Evolutionary conservation across 2,113 vertebrate genomes (phyloP), one percentile per base, ranked within the genome.

Genomic region (Saimiri boliviensis): DNA sequence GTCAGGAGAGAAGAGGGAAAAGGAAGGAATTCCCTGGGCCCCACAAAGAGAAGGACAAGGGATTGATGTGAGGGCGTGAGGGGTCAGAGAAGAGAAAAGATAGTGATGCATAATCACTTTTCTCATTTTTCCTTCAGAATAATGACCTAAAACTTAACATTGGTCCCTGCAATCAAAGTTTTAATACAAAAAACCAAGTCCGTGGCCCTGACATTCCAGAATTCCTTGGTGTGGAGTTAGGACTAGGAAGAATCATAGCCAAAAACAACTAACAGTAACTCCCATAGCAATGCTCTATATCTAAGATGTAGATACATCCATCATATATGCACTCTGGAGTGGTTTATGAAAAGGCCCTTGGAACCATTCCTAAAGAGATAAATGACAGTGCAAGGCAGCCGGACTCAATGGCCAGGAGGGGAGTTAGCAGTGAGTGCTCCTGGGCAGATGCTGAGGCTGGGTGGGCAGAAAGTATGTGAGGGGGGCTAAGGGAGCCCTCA

Each of bases 301-400:
- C 77, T 77, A 71, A 93, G 27, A 79, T 25, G 32, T 63, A 63
- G 86, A 47, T 35, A 37, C 70, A 66, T 83, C 32, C 86, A 84
- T 83, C 77, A 83, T 42, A 66, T n/a, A 85, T 37, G 19, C 16
- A n/a, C 23, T 85, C 84, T 79, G 77, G 27, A 88, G 60, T 80
- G 63, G 71, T 30, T 92, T 85, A 94, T 94, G 88, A 89, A 89
- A 89, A 94, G 94, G 79, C 79, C 58, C 68, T 73, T 88, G 42
- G 71, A 83, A 47, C 94, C 32, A 56, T 66, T 84, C 71, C 66
- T 56, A 49, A 63, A 21, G 70, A 77, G 77, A 45, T 84, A 83
- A 76, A 84, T n/a, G 52, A 70, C 10, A 47, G 49, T 17, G 14
- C 11, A 35, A 27, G 71, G 45, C 80, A 76, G 74, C 76, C 35